A percentile compares a stretch with the other conserved stretches of the same genome.
Conservation (phyloP, 2,113 vertebrate genomes). For the Abramis brama region DNA sequence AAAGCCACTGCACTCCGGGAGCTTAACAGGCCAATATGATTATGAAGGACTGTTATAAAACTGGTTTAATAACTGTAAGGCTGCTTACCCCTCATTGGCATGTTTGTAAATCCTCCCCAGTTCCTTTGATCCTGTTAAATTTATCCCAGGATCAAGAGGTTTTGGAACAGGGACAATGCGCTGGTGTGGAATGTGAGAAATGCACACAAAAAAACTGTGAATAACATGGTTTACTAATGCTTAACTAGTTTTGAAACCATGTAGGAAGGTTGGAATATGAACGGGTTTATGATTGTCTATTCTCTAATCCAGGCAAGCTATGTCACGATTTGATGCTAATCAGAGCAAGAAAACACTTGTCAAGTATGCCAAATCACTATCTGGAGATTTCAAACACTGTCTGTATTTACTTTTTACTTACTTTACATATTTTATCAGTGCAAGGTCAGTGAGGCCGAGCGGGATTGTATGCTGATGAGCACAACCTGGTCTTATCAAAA, state of each 20-base stretch:
- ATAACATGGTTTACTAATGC: not conserved
- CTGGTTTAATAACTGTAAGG: conserved; percentile 23
- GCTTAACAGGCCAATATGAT: conserved; percentile 12
- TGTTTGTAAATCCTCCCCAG: conserved; percentile 16
- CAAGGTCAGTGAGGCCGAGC: not conserved
- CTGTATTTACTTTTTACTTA: not conserved
- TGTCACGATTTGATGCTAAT: conserved; percentile 41
- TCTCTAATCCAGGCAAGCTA: conserved; percentile 40
- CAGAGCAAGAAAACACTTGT: conserved; percentile 45
- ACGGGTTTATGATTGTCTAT: conserved; percentile 11
- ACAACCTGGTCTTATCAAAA: not conserved
- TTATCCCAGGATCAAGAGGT: conserved; percentile 26
- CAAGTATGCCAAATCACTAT: conserved; percentile 39
- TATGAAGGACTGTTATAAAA: conserved; percentile 19
- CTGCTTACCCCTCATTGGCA: conserved; percentile 1
- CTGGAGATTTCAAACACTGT: conserved; percentile 17
- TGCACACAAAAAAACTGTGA: not conserved
- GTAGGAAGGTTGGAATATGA: not conserved
- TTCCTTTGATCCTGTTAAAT: conserved; percentile 20
- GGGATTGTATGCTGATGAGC: not conserved
- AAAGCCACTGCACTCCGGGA: not conserved
- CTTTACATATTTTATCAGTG: not conserved
- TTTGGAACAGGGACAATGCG: conserved; percentile 15
- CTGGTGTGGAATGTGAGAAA: conserved; percentile 21
- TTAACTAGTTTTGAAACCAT: not conserved